Evolutionary conservation across 2,797 vertebrate species (phyloP), one percentile per base, ranked within the genome.

Genomic region (Clarias laeviceps): DNA sequence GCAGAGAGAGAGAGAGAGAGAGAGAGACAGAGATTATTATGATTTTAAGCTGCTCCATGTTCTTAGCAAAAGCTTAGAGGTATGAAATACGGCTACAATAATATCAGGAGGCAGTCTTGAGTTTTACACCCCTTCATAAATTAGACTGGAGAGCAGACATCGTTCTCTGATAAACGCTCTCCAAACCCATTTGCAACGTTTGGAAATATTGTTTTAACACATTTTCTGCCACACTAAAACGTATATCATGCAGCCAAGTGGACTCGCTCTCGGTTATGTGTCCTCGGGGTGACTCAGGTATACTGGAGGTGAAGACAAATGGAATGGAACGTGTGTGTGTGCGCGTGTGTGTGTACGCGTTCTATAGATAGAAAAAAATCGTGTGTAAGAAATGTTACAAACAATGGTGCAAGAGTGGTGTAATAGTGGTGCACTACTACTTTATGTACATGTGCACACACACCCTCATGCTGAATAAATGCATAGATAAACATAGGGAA

Each of bases 11-110:
- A 85, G 74, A 88, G 77, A 88, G 88, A 70, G 87, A 91, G 91
- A 92, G 82, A 72, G 78, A 92, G 62, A 83, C 62, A 88, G 84
- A 87, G 93, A 92, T 88, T 78, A 76, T 90, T 90, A 89, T 82
- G 57, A 61, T 89, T 91, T 66, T 88, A 83, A 89, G 90, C 89
- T 90, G 87, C 76, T 92, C 88, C 89, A 88, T 94, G 92, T 93
- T 94, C 92, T 90, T 84, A 92, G 89, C 91, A 89, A 91, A 89
- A 91, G 90, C 91, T 92, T 89, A 59, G 70, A 69, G 85, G 78
- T 92, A 87, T 93, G 91, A 95, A 94, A 94, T 94, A 94, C 61
- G 86, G 90, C 90, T 94, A 90, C 90, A 94, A 94, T 94, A 95
- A 94, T 91, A 95, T 80, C 82, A 86, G 91, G 90, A 91, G 89